Conservation (phyloP, 2,888 invertebrate species). For the Trichopria drosophilae region DNA sequence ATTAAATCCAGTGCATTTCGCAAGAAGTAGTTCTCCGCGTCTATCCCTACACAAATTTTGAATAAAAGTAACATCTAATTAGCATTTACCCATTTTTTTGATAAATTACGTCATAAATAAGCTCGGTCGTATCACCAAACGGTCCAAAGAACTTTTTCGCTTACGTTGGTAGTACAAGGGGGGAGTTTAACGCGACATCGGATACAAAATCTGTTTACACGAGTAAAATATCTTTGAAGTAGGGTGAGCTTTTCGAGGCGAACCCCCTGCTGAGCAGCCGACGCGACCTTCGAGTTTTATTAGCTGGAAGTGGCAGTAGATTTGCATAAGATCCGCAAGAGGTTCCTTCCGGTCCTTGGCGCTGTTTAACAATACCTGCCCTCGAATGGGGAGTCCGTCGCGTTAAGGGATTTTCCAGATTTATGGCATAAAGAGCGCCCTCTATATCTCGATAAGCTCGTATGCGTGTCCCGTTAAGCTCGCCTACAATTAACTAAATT, state of each 20-base stretch:
- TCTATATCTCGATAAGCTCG: not conserved
- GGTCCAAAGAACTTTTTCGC: too few relatives aligned
- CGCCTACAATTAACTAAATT: constrained; percentile 45
- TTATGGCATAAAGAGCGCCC: too few relatives aligned
- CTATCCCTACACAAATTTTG: too few relatives aligned
- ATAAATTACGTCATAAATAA: too few relatives aligned
- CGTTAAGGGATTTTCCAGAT: too few relatives aligned
- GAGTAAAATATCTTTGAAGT: constrained; percentile 33
- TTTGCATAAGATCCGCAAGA: constrained; percentile 47
- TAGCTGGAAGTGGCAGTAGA: constrained; percentile 43
- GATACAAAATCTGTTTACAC: constrained; percentile 47
- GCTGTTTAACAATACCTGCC: constrained; percentile 3
- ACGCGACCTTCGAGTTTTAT: constrained; percentile 44
- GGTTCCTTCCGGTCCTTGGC: constrained; percentile 8
- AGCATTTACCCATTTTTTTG: too few relatives aligned
- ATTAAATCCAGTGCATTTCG: too few relatives aligned
- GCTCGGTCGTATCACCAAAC: too few relatives aligned
- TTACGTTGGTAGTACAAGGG: constrained; percentile 15
- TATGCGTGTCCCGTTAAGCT: constrained; percentile 23
- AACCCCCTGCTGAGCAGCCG: not conserved
- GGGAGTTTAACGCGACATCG: constrained; percentile 32
- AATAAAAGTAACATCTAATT: too few relatives aligned
- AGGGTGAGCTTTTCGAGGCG: not conserved
- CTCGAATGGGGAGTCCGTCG: too few relatives aligned
- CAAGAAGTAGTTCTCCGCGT: too few relatives aligned